phyloP scores from a whole-genome alignment of 2,888 invertebrate species.

The Nasonovia ribisnigri region DNA sequence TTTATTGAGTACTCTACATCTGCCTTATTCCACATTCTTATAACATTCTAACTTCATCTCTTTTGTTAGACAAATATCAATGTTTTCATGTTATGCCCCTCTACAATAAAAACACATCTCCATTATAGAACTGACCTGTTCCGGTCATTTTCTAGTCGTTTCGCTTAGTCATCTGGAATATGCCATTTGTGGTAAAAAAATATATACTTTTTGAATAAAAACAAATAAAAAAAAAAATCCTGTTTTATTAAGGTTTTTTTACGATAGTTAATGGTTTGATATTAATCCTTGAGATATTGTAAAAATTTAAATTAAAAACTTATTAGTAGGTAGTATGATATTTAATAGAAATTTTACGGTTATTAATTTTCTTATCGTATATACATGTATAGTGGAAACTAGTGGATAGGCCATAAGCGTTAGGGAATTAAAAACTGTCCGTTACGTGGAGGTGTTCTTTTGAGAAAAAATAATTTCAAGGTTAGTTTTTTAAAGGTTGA shows the following conservation, averaged over 20 bases:
- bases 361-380: constrained; percentile 12
- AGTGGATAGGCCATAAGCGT: background rate
- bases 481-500: background rate
- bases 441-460: background rate
- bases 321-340: background rate
- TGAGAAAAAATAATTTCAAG: constrained; percentile 23
- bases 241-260: constrained; percentile 1
- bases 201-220: background rate
- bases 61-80: constrained; percentile 31
- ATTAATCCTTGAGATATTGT: constrained; percentile 43
- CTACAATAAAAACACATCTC: background rate
- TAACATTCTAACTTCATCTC: background rate
- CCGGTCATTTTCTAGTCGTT: constrained; percentile 22
- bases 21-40: constrained; percentile 11
- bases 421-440: constrained; percentile 5
- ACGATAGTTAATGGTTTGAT: background rate
- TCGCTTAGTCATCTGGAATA: constrained; percentile 34
- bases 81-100: constrained; percentile 1
- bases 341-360: constrained; percentile 26
- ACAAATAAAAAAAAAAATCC: background rate
- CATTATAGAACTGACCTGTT: background rate
- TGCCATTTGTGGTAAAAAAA: constrained; percentile 20
- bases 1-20: background rate
- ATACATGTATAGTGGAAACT: background rate
- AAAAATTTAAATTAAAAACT: constrained; percentile 25